These are phyloP conservation scores for Cinara cedri DNA, from an alignment of 2,888 invertebrate species.

Conservation along the genomic window DNA sequence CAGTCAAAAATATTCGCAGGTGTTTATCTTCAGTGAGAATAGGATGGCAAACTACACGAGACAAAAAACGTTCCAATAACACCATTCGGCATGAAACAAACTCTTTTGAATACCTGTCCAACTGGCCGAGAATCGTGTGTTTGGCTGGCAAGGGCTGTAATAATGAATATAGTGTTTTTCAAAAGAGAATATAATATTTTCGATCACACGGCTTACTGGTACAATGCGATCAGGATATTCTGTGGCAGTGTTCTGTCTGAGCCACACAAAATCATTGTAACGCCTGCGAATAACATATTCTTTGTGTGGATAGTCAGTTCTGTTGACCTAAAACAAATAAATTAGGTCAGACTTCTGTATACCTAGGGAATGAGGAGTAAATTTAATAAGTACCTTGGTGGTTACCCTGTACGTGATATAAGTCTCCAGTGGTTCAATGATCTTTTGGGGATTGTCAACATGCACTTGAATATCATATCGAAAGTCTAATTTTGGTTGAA, in stretches of 20 bases:
- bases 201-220: constrained; percentile 66
- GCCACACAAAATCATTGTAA: constrained; percentile 77
- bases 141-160: constrained; percentile 73
- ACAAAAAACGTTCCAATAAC: constrained; percentile 71
- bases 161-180: constrained; percentile 61
- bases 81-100: constrained; percentile 73
- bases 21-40: constrained; percentile 72
- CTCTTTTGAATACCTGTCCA: constrained; percentile 75
- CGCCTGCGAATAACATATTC: constrained; percentile 72
- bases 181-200: not conserved
- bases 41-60: constrained; percentile 72
- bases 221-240: constrained; percentile 72
- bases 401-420: constrained; percentile 74
- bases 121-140: constrained; percentile 71
- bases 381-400: constrained; percentile 66
- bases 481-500: constrained; percentile 58
- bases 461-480: constrained; percentile 70
- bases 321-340: constrained; percentile 65
- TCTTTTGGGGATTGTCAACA: constrained; percentile 77
- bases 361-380: too few relatives aligned
- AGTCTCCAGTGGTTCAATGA: constrained; percentile 74
- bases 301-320: constrained; percentile 70
- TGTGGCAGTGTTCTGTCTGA: constrained; percentile 71
- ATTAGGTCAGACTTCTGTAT: constrained; percentile 6
- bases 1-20: constrained; percentile 71